Evolutionary conservation across 2,888 invertebrate genomes (phyloP), one percentile per base, ranked within the genome.

Genomic region (Scelioninae gen. 1): DNA sequence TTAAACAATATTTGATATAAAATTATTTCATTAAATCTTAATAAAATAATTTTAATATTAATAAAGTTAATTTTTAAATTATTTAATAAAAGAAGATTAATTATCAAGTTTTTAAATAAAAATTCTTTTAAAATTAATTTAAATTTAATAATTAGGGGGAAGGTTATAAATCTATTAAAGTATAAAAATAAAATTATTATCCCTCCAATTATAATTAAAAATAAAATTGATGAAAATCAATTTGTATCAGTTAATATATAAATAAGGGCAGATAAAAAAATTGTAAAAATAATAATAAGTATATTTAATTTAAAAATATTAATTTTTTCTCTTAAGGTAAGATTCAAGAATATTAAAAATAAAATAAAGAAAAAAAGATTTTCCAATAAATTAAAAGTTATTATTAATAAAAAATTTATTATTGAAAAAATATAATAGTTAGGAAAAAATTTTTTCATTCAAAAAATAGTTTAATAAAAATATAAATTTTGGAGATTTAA

Each of bases 401-500:
- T 40, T 40, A 93, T 92, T 88, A 93, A 84, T 86, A 93, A 84
- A 4, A 94, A 93, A 83, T 90, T 94, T 40, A 40, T 5, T 40
- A 40, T 8, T 40, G 11, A 10, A 40, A 40, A 40, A 9, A 5
- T 40, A 40, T 10, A 40, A n/a, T n/a, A n/a, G n/a, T n/a, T n/a
- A n/a, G n/a, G n/a, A n/a, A n/a, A n/a, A n/a, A n/a, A n/a, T n/a
- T 23, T 23, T 23, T 23, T 23, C 23, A 23, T 85, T 92, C 94
- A 95, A 93, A 93, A 93, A 93, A 92, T 95, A 95, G 94, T 95
- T 95, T 94, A 93, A 86, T 88, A 85, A 92, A 95, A 77, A 95
- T 94, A 93, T 94, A 94, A 95, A 94, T 95, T 95, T 95, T 95
- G 94, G 94, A 94, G 93, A 94, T 95, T 95, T 94, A 94, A 90